A percentile compares a stretch with the other conserved stretches of the same genome.
Evolutionary conservation across 2,113 vertebrate genomes (phyloP).

Genomic region (Isichthys henryi): DNA sequence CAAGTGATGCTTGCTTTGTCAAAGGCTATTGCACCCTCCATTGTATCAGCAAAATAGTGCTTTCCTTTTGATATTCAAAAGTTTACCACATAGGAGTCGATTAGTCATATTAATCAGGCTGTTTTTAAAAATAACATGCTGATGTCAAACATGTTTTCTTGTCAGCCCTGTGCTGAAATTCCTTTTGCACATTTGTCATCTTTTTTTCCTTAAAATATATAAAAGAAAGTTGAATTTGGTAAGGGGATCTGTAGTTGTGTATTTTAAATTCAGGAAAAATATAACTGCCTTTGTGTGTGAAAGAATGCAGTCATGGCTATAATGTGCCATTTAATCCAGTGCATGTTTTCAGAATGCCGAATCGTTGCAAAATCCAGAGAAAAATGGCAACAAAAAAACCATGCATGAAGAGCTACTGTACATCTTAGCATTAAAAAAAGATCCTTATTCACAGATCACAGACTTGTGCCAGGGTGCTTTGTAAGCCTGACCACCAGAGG

Average conservation of each 20-base stretch:
- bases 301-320: background rate
- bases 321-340: background rate
- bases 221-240: background rate
- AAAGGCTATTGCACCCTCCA: conserved; percentile 48
- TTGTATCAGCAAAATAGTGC: conserved; percentile 40
- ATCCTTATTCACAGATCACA: conserved; percentile 4
- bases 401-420: background rate
- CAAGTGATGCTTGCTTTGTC: conserved; percentile 26
- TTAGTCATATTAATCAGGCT: background rate
- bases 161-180: background rate
- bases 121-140: conserved; percentile 1
- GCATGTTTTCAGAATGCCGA: background rate
- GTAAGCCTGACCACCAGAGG: background rate
- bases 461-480: background rate
- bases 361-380: background rate
- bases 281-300: background rate
- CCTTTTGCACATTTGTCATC: background rate
- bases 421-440: background rate
- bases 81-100: background rate
- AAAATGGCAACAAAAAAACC: background rate
- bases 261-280: background rate
- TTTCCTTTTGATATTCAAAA: background rate
- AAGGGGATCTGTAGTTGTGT: background rate
- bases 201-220: background rate
- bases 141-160: background rate